These are phyloP conservation scores for Strix aluco DNA, from an alignment of 2,113 vertebrate species.

Conservation along the genomic window DNA sequence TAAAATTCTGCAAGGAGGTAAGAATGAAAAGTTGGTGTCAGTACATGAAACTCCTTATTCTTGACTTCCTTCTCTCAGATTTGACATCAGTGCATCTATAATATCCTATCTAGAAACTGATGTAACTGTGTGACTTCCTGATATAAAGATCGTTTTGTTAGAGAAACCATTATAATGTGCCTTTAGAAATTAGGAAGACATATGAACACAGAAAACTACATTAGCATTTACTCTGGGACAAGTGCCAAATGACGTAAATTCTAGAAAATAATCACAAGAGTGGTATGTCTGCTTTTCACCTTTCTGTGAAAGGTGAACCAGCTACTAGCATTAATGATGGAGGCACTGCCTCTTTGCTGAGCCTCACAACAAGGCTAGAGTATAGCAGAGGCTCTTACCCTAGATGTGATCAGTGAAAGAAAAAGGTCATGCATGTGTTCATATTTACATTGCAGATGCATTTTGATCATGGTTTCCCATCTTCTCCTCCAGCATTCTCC, in stretches of 20 bases:
- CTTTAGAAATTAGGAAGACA: background rate
- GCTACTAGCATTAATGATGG: background rate
- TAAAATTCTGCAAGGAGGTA: background rate
- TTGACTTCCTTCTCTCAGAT: background rate
- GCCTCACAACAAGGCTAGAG: background rate
- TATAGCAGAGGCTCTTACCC: background rate
- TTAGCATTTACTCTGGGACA: background rate
- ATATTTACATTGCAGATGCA: background rate
- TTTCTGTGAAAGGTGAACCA: background rate
- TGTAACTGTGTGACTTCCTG: background rate
- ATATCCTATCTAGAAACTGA: background rate
- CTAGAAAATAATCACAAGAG: background rate
- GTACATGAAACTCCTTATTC: background rate
- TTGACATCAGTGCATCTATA: background rate
- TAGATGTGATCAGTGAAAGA: background rate
- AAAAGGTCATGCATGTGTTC: accelerated
- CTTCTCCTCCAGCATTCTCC: background rate
- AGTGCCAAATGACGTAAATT: background rate
- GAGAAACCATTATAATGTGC: background rate
- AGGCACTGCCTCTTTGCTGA: background rate
- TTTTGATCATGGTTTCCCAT: background rate
- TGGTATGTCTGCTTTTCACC: background rate
- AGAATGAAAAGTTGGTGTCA: background rate
- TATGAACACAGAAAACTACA: background rate
- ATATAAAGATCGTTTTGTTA: background rate